Evolutionary conservation across 2,113 vertebrate species (phyloP), one percentile per base, ranked within the genome.

Genomic region (Glareola pratincola): DNA sequence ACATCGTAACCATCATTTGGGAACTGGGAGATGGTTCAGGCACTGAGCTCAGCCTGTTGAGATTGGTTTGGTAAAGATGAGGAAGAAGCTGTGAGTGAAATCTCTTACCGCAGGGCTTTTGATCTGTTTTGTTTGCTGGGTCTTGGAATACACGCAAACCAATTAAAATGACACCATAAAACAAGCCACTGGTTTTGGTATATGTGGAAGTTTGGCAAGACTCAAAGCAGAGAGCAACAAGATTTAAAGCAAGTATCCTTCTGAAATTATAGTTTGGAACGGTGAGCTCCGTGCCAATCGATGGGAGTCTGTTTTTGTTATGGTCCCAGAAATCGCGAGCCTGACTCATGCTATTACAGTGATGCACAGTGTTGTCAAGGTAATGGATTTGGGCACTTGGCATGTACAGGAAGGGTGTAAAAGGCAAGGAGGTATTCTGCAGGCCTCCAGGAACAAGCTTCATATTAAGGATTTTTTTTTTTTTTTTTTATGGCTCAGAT

Each of bases 311-410:
- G 90, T 90, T 95, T 95, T 90, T 95, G 78, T 96, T 95, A 77
- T 77, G 82, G 92, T 75, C 86, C 79, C 94, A 96, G 54, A 80
- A 92, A 39, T 83, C 9, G 8, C 0, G 3, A 41, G 68, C 64
- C 85, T 92, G 94, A 94, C 76, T 94, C 82, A 37, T n/a, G 87
- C 94, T 90, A 76, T 97, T 96, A 95, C 63, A 54, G 87, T 97
- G 97, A 97, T 97, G 72, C 96, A 96, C 81, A 53, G 69, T n/a
- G 92, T 75, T 95, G 85, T 97, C 96, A 97, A 81, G 85, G 84
- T 96, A 97, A 97, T 97, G 95, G 96, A 97, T 97, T 88, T 81
- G 91, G 82, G 78, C 88, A 86, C 74, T 94, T 92, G 93, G 91
- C 78, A 45, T 67, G 30, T 24, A 57, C 48, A 50, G 90, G 51